Evolutionary conservation across 2,888 invertebrate species (phyloP).

Genomic region (Thymelicus acteon): DNA sequence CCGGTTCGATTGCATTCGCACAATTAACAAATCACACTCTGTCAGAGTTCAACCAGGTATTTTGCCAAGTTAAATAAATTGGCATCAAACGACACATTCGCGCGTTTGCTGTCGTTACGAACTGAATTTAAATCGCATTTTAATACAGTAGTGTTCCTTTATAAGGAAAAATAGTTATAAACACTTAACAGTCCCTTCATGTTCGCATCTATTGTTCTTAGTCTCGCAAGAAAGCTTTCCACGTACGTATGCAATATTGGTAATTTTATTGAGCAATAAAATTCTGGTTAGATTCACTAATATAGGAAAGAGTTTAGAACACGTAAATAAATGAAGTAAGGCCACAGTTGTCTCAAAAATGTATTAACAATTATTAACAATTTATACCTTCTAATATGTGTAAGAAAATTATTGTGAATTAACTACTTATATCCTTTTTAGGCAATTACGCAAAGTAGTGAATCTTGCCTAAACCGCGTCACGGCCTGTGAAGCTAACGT

Average conservation of each 20-base stretch:
- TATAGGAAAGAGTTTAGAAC: too few species aligned
- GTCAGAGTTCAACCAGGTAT: slow-evolving; percentile 26
- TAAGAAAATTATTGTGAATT: neutral
- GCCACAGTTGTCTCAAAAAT: too few species aligned
- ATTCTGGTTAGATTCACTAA: neutral
- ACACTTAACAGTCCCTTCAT: slow-evolving; percentile 31
- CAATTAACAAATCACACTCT: slow-evolving; percentile 3
- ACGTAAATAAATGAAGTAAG: too few species aligned
- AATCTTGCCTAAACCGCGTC: slow-evolving; percentile 64
- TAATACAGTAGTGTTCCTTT: slow-evolving; percentile 47
- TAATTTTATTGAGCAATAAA: slow-evolving; percentile 47
- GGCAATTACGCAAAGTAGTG: slow-evolving; percentile 52
- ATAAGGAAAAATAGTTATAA: slow-evolving; percentile 49
- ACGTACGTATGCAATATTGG: neutral
- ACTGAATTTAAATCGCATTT: slow-evolving; percentile 54
- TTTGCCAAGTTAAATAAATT: slow-evolving; percentile 49
- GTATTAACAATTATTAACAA: too few species aligned
- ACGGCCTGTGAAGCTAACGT: slow-evolving; percentile 72
- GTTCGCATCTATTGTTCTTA: slow-evolving; percentile 42
- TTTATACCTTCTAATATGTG: too few species aligned
- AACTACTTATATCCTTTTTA: slow-evolving; percentile 39
- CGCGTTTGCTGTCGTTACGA: slow-evolving; percentile 45
- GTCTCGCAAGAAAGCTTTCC: slow-evolving; percentile 25
- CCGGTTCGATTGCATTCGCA: neutral
- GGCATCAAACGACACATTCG: slow-evolving; percentile 49